phyloP scores from a whole-genome alignment of 2,113 vertebrate species.

The Zootoca vivipara region DNA sequence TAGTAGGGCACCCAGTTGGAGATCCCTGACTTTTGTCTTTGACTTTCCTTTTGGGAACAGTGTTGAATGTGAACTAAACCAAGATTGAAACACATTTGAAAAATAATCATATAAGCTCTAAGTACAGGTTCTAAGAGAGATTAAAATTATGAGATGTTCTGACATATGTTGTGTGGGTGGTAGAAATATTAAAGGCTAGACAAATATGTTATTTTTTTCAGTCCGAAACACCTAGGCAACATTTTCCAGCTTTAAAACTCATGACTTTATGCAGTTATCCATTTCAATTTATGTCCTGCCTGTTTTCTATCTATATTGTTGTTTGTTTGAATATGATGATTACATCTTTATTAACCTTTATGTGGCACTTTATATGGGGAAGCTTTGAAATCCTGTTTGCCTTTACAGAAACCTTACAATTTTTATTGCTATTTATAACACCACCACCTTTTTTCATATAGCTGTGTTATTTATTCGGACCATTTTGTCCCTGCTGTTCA shows the following conservation, averaged over 20 bases:
- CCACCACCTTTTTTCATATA: neutral
- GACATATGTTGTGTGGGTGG: neutral
- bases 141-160: neutral
- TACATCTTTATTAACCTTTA: neutral
- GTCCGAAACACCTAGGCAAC: neutral
- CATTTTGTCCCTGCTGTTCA: neutral
- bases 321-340: neutral
- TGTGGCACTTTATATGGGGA: neutral
- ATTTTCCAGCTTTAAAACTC: neutral
- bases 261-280: neutral
- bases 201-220: neutral
- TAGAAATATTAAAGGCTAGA: slow-evolving; percentile 3
- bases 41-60: neutral
- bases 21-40: neutral
- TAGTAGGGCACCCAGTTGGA: too few relatives aligned
- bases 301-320: neutral
- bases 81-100: neutral
- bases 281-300: neutral
- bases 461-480: neutral
- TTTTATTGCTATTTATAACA: neutral
- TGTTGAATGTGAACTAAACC: neutral
- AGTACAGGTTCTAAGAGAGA: neutral
- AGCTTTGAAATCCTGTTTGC: neutral
- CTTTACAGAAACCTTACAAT: neutral
- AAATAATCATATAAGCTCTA: neutral